Evolutionary conservation across 2,113 vertebrate genomes (phyloP).

Genomic region (Pardalotus punctatus): DNA sequence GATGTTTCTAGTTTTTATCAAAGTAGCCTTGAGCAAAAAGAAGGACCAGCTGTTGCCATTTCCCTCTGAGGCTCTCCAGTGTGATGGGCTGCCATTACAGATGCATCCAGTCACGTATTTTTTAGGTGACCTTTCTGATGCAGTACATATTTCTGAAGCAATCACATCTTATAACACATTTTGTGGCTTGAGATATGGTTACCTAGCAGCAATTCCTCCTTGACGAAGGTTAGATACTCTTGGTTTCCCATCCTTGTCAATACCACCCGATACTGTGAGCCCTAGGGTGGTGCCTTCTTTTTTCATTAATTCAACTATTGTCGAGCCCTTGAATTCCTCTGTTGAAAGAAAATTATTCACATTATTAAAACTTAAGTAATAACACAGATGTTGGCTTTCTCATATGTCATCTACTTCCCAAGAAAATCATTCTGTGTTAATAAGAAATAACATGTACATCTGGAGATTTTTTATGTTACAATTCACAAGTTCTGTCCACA

Average conservation of each 20-base stretch:
- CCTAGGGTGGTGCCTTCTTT: constrained; percentile 98
- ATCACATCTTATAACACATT: not conserved
- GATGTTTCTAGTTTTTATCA: not conserved
- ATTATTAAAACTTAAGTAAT: constrained; percentile 35
- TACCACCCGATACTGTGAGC: constrained; percentile 92
- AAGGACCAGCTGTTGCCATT: not conserved
- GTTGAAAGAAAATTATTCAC: constrained; percentile 67
- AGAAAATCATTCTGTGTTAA: not conserved
- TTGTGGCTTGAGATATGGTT: constrained; percentile 25
- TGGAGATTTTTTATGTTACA: not conserved
- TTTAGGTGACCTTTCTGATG: constrained; percentile 52
- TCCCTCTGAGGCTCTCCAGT: not conserved
- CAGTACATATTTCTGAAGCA: constrained; percentile 17
- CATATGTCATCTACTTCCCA: not conserved
- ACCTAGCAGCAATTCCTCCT: constrained; percentile 97
- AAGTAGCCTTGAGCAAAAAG: not conserved
- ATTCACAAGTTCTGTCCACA: not conserved
- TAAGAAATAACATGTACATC: not conserved
- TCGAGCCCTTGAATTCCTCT: constrained; percentile 97
- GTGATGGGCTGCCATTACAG: not conserved
- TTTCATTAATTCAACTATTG: constrained; percentile 96
- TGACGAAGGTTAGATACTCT: constrained; percentile 96
- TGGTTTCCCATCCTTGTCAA: constrained; percentile 96
- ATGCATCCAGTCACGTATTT: constrained; percentile 25
- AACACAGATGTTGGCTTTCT: not conserved